phyloP scores from a whole-genome alignment of 2,113 vertebrate species.

The Nymphicus hollandicus region DNA sequence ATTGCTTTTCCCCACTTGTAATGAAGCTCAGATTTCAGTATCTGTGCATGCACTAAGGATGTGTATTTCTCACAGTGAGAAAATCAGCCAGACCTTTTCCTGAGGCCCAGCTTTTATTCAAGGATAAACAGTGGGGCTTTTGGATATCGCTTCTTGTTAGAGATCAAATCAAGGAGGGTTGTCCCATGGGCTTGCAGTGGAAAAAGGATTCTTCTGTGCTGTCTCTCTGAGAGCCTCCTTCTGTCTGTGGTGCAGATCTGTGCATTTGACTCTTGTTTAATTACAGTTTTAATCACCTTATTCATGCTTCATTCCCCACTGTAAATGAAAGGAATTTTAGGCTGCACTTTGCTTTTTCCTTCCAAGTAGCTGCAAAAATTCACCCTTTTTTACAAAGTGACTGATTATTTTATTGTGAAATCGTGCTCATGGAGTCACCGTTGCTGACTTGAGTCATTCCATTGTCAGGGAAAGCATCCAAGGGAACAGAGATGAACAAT shows the following conservation, averaged over 20 bases:
- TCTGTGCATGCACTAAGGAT: background rate
- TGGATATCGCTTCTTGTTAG: background rate
- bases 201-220: background rate
- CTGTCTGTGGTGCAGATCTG: background rate
- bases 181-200: background rate
- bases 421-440: background rate
- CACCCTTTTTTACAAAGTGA: background rate
- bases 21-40: background rate
- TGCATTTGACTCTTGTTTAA: conserved; percentile 9
- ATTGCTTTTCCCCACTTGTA: background rate
- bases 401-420: conserved; percentile 10
- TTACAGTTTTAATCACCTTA: conserved; percentile 39
- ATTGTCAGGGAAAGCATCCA: background rate
- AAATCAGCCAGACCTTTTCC: conserved; percentile 8
- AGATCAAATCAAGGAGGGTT: background rate
- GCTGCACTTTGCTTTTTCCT: background rate
- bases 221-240: background rate
- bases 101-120: background rate
- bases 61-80: background rate
- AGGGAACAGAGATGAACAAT: background rate
- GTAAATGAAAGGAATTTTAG: conserved; percentile 32
- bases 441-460: conserved; percentile 8
- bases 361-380: conserved; percentile 24
- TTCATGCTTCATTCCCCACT: background rate
- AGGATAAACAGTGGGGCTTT: background rate